Evolutionary conservation across 2,113 vertebrate species (phyloP), one percentile per base, ranked within the genome.

Genomic region (Crocuta crocuta): DNA sequence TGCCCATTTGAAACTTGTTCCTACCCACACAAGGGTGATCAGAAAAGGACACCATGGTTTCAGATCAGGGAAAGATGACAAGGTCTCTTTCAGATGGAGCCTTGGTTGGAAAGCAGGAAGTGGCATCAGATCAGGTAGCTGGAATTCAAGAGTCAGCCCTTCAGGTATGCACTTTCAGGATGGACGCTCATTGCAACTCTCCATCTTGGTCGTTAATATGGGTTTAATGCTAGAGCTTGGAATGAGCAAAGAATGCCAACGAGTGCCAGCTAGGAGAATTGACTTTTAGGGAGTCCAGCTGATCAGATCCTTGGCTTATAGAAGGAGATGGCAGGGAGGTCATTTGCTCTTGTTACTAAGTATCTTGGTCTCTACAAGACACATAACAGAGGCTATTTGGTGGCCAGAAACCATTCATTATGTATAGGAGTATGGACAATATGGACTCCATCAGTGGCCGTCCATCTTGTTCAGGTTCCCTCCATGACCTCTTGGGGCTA

Each of bases 121-220:
- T 33, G 10, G 23, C 3, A 33, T 8, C 31, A 55, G 79, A 35
- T 9, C 23, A 45, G 4, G 35, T 5, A 31, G 45, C 7, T 24
- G 26, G 19, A 5, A 68, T 66, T 21, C 23, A n/a, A 71, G 39
- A 16, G 1, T 73, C 70, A 26, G 26, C 16, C 19, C 16, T 10
- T 39, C 19, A 12, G 26, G 26, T 21, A 8, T n/a, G 35, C 6
- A 2, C 53, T n/a, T 70, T 43, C 24, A 45, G 28, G 35, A 45
- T 9, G 3, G 31, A 16, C 7, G 10, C 12, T 61, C 21, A 8
- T 4, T 1, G 35, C 1, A 21, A 48, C 1, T 19, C 63, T 48
- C 45, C 63, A 21, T 13, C 65, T 23, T 50, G 13, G 28, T 24
- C 48, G n/a, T 2, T 76, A 26, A 13, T 7, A 58, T 11, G 78